Percentiles rank a stretch among this genome's conserved stretches.
These are phyloP conservation scores for Mohoua ochrocephala DNA, from an alignment of 2,113 vertebrate species.

Conservation along the genomic window DNA sequence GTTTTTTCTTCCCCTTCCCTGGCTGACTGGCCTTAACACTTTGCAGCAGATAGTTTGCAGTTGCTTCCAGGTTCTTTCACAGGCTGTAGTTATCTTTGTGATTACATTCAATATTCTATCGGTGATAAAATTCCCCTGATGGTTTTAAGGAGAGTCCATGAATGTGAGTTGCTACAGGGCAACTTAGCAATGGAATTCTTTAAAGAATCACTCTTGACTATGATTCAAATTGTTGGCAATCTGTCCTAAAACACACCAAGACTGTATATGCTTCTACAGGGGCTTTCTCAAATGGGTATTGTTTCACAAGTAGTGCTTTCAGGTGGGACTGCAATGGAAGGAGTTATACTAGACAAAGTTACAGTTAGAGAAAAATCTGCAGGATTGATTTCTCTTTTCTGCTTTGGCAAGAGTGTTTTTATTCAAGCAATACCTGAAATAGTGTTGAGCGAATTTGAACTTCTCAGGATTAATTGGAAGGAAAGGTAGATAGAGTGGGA, in stretches of 20 bases:
- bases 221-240: background rate
- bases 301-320: background rate
- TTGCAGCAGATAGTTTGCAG: background rate
- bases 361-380: background rate
- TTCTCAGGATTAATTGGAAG: background rate
- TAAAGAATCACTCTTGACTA: background rate
- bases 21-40: background rate
- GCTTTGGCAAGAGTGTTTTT: background rate
- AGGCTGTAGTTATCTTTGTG: background rate
- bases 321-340: background rate
- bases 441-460: background rate
- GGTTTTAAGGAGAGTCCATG: background rate
- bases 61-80: background rate
- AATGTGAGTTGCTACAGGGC: background rate
- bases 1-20: slow-evolving; percentile 4
- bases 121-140: background rate
- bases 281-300: background rate
- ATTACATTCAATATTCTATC: background rate
- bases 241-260: background rate
- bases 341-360: background rate
- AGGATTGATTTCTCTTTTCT: background rate
- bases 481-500: background rate
- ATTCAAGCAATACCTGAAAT: background rate
- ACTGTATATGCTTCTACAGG: background rate
- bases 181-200: background rate